Evolutionary conservation across 2,113 vertebrate species (phyloP).

Genomic region (Poeciliopsis retropinna): DNA sequence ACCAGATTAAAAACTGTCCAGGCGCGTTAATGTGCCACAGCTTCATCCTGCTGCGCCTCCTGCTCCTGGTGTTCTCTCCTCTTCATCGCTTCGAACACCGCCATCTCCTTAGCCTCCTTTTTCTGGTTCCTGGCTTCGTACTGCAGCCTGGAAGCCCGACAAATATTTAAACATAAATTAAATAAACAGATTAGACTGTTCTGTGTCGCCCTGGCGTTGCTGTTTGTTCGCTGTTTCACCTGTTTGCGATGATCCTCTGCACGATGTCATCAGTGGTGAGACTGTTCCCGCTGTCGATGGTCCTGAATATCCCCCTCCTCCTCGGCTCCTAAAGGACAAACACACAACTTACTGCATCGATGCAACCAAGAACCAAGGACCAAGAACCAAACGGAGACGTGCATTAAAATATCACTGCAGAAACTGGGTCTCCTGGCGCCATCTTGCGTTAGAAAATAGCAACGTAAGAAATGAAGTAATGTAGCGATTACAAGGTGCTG

Average conservation of each 20-base stretch:
- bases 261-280: slow-evolving; percentile 96
- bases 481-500: background rate
- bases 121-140: slow-evolving; percentile 97
- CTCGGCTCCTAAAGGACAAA: slow-evolving; percentile 85
- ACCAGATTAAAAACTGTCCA: slow-evolving; percentile 1
- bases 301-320: slow-evolving; percentile 86
- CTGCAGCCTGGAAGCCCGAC: slow-evolving; percentile 82
- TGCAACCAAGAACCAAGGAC: background rate
- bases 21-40: slow-evolving; percentile 41
- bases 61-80: slow-evolving; percentile 70
- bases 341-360: background rate
- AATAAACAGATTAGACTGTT: background rate
- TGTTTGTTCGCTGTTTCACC: slow-evolving; percentile 70
- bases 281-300: slow-evolving; percentile 85
- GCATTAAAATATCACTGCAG: background rate
- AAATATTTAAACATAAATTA: background rate
- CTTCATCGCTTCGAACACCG: slow-evolving; percentile 87
- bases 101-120: slow-evolving; percentile 96
- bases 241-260: slow-evolving; percentile 96
- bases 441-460: background rate
- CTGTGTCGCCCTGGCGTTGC: background rate
- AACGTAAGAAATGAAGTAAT: background rate
- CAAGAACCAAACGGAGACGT: background rate
- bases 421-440: background rate
- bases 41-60: slow-evolving; percentile 53